Conservation (phyloP, 2,113 vertebrate species). For the Engystomops pustulosus region DNA sequence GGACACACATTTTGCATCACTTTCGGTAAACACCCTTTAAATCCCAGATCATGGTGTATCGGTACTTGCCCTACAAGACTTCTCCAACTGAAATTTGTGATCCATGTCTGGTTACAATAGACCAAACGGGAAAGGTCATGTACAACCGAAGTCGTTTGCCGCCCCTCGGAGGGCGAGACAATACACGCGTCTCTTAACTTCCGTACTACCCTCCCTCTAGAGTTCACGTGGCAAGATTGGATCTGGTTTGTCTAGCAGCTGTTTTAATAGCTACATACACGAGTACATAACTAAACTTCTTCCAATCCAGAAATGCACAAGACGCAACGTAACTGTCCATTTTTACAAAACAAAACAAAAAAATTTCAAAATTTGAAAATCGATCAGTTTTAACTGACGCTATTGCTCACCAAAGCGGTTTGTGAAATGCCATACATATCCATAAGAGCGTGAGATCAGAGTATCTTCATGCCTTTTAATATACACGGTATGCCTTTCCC, state of each 20-base stretch:
- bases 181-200: not conserved
- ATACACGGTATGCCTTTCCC: conserved; percentile 46
- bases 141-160: not conserved
- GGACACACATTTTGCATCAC: conserved; percentile 20
- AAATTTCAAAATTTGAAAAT: conserved; percentile 25
- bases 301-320: conserved; percentile 49
- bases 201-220: not conserved
- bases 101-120: not conserved
- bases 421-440: conserved; percentile 50
- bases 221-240: conserved; percentile 40
- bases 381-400: conserved; percentile 12
- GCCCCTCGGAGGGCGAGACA: not conserved
- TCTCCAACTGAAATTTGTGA: not conserved
- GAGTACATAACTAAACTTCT: conserved; percentile 48
- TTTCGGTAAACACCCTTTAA: not conserved
- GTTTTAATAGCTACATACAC: conserved; percentile 55
- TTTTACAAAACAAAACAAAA: conserved; percentile 4
- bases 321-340: not conserved
- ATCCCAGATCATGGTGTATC: not conserved
- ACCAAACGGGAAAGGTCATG: not conserved
- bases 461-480: conserved; percentile 39
- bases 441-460: conserved; percentile 41
- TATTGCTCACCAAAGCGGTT: conserved; percentile 37
- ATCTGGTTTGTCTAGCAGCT: conserved; percentile 53
- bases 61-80: conserved; percentile 4